phyloP scores from a whole-genome alignment of 2,888 invertebrate genomes.

The Cabera pusaria region DNA sequence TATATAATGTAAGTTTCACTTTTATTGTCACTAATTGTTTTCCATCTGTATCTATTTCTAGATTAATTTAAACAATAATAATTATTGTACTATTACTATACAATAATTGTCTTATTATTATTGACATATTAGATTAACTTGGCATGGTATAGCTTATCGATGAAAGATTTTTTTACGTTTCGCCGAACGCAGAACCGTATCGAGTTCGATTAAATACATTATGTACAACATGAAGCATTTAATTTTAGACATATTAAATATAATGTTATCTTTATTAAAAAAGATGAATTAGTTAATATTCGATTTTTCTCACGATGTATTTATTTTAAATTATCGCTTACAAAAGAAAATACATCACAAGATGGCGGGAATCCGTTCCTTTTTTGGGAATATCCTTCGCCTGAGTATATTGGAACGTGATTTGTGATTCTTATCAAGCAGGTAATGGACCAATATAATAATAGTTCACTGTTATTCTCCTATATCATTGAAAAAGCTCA shows the following conservation, averaged over 20 bases:
- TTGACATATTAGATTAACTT: conserved; percentile 68
- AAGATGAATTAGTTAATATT: conserved; percentile 56
- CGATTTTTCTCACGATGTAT: conserved; percentile 63
- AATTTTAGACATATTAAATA: conserved; percentile 79
- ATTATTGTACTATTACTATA: conserved; percentile 75
- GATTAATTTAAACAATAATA: conserved; percentile 66
- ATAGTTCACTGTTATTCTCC: conserved; percentile 63
- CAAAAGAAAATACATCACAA: conserved; percentile 69
- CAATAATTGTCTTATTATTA: conserved; percentile 73
- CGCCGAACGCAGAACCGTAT: conserved; percentile 37
- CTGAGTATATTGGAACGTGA: conserved; percentile 36
- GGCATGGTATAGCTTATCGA: conserved; percentile 62
- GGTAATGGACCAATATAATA: conserved; percentile 73
- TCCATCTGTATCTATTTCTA: conserved; percentile 75
- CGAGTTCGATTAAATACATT: conserved; percentile 52
- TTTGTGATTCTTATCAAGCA: conserved; percentile 40
- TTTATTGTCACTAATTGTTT: conserved; percentile 74
- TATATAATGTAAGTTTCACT: conserved; percentile 68
- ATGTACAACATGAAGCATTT: conserved; percentile 83
- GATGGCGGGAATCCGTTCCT: conserved; percentile 48
- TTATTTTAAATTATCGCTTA: conserved; percentile 72
- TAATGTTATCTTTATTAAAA: conserved; percentile 70
- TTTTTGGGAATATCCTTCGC: conserved; percentile 44
- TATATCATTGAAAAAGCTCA: conserved; percentile 59
- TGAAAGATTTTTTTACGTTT: conserved; percentile 54